Base-by-base conservation (phyloP, 2,888 invertebrate species). In the Gymnosoma rotundatum region DNA sequence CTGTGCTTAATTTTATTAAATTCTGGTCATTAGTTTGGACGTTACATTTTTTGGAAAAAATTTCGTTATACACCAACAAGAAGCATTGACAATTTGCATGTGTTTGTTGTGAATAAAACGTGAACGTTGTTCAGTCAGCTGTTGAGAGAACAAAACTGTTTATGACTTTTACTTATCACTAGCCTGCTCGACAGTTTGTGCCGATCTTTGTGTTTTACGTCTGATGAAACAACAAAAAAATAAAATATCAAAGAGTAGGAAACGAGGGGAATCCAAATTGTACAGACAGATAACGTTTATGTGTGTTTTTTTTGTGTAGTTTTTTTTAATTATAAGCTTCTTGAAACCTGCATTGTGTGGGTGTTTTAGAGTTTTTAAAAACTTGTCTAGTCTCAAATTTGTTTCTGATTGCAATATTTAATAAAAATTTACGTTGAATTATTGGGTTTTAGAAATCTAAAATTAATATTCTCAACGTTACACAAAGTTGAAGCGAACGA, bases 11-110 rank as follows among this genome's bases (percentile, higher is more conserved):
- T 88, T 86, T 87, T 9, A 83, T 32, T 0, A 2, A 61, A 86
- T 87, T 90, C 87, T 25, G 58, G 32, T 5, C 0, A 67, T 0
- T 48, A 18, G 81, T 87, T 86, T 76, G 56, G 21, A n/a, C n/a
- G 21, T 70, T 83, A 87, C 76, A 86, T 88, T 88, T 89, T 88
- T 89, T 87, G 72, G 72, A 88, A 89, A 88, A 87, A 72, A 67
- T 83, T 85, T 82, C 60, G 88, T 89, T 86, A 89, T 89, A 83
- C 74, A 45, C 12, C 63, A 36, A 69, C 25, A 32, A 72, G 21
- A 61, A 74, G 32, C 21, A 20, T 8, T 50, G 16, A 50, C 38
- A 76, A 45, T 9, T 58, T 25, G 20, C 18, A 0, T 6, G 8
- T 16, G 38, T 12, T 73, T 50, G 76, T 61, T 76, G 73, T 80